Conservation (phyloP, 64 coral and sea anemone genomes). For the Montipora efflorescens region DNA sequence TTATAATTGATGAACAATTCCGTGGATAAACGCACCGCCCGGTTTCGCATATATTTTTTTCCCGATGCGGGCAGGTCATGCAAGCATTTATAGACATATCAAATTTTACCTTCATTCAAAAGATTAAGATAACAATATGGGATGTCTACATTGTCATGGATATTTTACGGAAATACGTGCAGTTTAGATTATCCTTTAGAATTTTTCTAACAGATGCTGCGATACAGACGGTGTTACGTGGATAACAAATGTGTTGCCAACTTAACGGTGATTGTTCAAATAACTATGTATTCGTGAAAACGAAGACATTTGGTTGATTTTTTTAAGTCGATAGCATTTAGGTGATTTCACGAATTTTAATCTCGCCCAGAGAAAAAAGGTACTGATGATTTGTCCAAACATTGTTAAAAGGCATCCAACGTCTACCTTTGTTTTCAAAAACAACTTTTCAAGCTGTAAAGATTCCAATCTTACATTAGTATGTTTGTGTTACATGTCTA, state of each 20-base stretch:
- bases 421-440: background rate
- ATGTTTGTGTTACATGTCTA: background rate
- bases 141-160: background rate
- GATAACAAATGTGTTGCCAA: too few species aligned
- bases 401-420: background rate
- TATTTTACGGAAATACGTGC: constrained; percentile 21
- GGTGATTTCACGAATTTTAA: background rate
- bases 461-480: background rate
- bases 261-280: too few species aligned
- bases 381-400: background rate
- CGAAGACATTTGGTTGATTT: background rate
- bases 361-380: background rate
- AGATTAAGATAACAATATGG: constrained; percentile 11
- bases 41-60: background rate
- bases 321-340: background rate
- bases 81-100: background rate
- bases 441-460: background rate
- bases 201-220: background rate
- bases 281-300: too few species aligned
- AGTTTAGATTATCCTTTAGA: background rate
- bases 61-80: background rate
- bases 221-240: background rate
- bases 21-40: too few species aligned
- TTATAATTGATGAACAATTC: too few species aligned
- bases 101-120: background rate